These are phyloP conservation scores for Meloidogyne floridensis DNA, from an alignment of 1,140 invertebrate species.

Conservation along the genomic window DNA sequence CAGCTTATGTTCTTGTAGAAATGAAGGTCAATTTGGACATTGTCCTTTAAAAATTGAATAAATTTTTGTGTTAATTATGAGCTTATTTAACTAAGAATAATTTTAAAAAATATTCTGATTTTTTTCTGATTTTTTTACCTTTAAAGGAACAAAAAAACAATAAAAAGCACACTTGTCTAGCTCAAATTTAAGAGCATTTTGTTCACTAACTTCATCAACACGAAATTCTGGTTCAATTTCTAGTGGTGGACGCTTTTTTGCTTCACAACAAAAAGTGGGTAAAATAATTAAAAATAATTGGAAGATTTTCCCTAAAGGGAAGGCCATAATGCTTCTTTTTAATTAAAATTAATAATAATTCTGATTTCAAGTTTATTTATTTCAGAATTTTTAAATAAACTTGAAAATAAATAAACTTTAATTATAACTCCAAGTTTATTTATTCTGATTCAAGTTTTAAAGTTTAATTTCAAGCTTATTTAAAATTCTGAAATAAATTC, in stretches of 20 bases:
- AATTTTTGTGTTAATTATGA: neutral
- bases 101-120: no score
- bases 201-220: slow-evolving; percentile 15
- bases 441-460: no score
- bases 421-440: no score
- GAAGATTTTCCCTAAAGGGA: neutral
- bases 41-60: neutral
- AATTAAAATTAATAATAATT: no score
- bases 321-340: no score
- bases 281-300: neutral
- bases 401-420: no score
- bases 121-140: neutral
- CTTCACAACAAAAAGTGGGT: neutral
- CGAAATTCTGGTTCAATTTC: neutral
- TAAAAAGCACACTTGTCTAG: slow-evolving; percentile 18
- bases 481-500: no score
- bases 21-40: slow-evolving; percentile 16
- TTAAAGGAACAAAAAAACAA: slow-evolving; percentile 23
- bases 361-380: no score
- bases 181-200: slow-evolving; percentile 20
- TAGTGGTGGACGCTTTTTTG: neutral
- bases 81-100: no score
- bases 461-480: no score
- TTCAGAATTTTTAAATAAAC: no score
- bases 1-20: slow-evolving; percentile 23